Base-by-base conservation (phyloP, 2,888 invertebrate genomes). In the Habrosyne pyritoides region DNA sequence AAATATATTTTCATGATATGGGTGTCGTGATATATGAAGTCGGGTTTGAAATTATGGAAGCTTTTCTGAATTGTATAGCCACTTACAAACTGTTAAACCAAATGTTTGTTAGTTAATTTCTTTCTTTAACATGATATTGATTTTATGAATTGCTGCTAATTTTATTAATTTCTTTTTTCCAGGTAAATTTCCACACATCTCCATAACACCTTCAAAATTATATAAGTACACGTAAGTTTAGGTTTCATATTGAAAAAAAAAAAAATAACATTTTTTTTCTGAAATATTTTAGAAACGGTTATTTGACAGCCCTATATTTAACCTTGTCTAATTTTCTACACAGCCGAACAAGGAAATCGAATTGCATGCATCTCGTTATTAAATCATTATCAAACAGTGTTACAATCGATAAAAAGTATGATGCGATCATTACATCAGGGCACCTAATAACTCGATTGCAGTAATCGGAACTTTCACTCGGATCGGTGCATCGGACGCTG, bases 381-480 rank as follows among this genome's bases (percentile, higher is more conserved):
- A 64, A 75, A 75, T 71, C 57, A 72, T 76, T 74, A 76, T 79
- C 78, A 75, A 75, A 75, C 56, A 66, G 30, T 54, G 56, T 52
- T 47, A 53, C 57, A 53, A 77, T 64, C 42, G 42, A 86, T 87
- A 87, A 86, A 87, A 74, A 80, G 75, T 79, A 84, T 79, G 73
- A 76, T 83, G 73, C 73, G 74, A 75, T 78, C 77, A 84, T 91
- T 90, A 89, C 87, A 83, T 87, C 87, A 84, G 79, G 69, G 75
- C 76, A 84, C 80, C 83, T 84, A 86, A 86, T 86, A 87, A 82
- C 79, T 83, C 75, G 79, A 81, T 87, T 88, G 88, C 79, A 78
- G 84, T 86, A 88, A 87, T 86, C 73, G 76, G 66, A 74, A 88
- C 91, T 91, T 91, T 91, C 91, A 86, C 90, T 85, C 69, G 62